Conservation (phyloP, 2,888 invertebrate genomes). For the Pristionchus mayeri region DNA sequence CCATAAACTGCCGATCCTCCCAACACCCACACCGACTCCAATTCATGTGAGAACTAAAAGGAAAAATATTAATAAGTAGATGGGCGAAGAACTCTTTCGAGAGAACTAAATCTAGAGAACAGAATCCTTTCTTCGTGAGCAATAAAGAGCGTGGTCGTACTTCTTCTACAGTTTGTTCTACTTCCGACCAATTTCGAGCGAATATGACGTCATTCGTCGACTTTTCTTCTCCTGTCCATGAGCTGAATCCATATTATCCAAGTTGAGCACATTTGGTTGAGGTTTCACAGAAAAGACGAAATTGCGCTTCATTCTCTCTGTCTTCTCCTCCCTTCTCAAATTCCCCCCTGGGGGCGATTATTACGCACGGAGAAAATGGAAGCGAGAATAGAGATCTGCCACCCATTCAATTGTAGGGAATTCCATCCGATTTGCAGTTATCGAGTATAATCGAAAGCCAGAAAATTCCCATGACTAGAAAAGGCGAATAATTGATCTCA, state of each 20-base stretch:
- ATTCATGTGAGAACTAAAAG: constrained; percentile 12
- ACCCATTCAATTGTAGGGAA: no score
- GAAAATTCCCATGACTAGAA: no score
- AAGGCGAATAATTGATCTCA: no score
- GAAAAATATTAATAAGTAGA: neutral
- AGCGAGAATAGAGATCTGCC: no score
- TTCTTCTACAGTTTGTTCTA: neutral
- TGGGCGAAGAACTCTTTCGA: no score
- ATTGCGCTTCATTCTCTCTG: neutral
- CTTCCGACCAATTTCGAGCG: neutral
- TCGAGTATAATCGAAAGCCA: no score
- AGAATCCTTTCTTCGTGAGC: no score
- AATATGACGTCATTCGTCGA: neutral
- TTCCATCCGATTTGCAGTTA: no score
- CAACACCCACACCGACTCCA: constrained; percentile 40
- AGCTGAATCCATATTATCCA: neutral
- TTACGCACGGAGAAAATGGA: neutral
- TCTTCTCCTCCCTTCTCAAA: neutral
- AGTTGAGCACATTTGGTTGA: neutral
- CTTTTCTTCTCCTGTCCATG: neutral
- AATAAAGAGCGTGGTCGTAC: neutral
- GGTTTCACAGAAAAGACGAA: neutral
- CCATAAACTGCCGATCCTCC: constrained; percentile 33
- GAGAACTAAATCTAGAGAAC: neutral
- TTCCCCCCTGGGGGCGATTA: neutral